Evolutionary conservation across 2,797 vertebrate species (phyloP), one percentile per base, ranked within the genome.

Genomic region (Anguilla obscura): DNA sequence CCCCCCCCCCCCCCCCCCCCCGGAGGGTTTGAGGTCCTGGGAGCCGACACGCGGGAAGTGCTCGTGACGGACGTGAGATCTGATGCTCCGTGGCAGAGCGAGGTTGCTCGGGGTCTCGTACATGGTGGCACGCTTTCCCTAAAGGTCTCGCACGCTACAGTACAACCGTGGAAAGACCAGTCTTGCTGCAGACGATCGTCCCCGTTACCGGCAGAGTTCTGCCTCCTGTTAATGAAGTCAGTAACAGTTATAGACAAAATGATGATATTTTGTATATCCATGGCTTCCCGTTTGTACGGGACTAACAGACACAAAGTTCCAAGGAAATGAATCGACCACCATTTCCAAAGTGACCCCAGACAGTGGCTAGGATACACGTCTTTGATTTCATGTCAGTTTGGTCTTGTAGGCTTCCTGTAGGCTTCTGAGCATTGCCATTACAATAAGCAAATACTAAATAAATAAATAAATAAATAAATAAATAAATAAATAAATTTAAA

Each of bases 51-150:
- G 74, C 4, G 7, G 33, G 33, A 79, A 36, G 36, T 45, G 74
- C 16, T 16, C 4, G 3, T 79, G 74, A 79, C 74, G 7, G 74
- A 79, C 33, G 1, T 48, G 80, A 52, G 50, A 48, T 27, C 45
- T 54, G 48, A 83, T 83, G 80, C 45, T 50, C 24, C 10, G 14
- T 83, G 80, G 50, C 80, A 83, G 48, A 24, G 80, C 48, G 80
- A 54, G 10, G 50, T 79, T 45, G 33, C 74, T 40, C 14, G 18
- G 36, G 74, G 74, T 18, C 16, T 0, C 33, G 5, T 18, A 14
- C 36, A 6, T 18, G 3, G 33, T 16, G 40, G 74, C 33, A 16
- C 5, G 27, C 4, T 14, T 74, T 21, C 33, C 12, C 18, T 8
- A 1, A 21, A 80, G 79, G 18, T 50, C 21, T 48, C 21, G 12